Base-by-base conservation (phyloP, 2,888 invertebrate genomes). In the Andrena praecox region DNA sequence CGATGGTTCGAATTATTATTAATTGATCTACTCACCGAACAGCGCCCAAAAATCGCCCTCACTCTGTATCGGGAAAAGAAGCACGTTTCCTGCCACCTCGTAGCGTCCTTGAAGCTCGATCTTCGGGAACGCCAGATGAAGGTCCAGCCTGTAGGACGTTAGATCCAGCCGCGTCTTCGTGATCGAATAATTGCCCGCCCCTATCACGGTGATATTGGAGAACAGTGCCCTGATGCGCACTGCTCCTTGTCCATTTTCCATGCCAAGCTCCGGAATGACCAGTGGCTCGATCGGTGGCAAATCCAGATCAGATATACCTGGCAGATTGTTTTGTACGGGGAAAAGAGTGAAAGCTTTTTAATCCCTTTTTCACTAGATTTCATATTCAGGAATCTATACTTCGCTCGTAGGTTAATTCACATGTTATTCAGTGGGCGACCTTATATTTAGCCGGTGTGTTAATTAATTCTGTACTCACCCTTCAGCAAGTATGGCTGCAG, bases 1-100 rank as follows among this genome's bases (percentile, higher is more conserved):
- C 42, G 5, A 16, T 16, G 1, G 0, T 16, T 0, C 42, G n/a
- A 42, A 42, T 29, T 16, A n/a, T 12, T 33, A 1, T 31, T n/a
- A 0, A 10, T 24, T 16, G 2, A 10, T 33, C 20, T 24, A 94
- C 96, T 96, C 94, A 97, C 97, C 95, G 90, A 97, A 97, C 69
- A 96, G 95, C 12, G 97, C 97, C 97, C 97, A 97, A 93, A 97
- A 97, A 89, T 97, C 96, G 29, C 97, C 97, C 89, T 96, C 96
- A 4, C 97, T 97, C 82, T 97, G 95, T 20, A 97, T 97, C 0
- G 97, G 97, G 91, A 97, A 96, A 24, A 97, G 95, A 24, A 97
- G 94, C 48, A 97, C 96, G 90, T 97, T 97, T 27, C 97, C 97
- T 0, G 95, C 95, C 0, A 97, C 97, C 90, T 97, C 97, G 92